Conservation (phyloP, 2,113 vertebrate genomes). For the Xenopus tropicalis region UCB_Xtro_10.0 CM004444.2:28949501-28950000, state of each 20-base stretch:
- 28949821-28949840: conserved; percentile 42
- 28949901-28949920: conserved; percentile 64
- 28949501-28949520: conserved; percentile 73
- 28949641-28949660: conserved; percentile 76
- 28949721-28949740: conserved; percentile 47
- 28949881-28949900: conserved; percentile 60
- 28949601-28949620: conserved; percentile 48
- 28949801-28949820: conserved; percentile 61
- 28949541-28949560: conserved; percentile 64
- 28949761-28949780: conserved; percentile 5
- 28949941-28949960: conserved; percentile 69
- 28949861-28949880: conserved; percentile 74
- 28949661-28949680: conserved; percentile 62
- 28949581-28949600: conserved; percentile 63
- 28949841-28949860: conserved; percentile 57
- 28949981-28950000: conserved; percentile 24
- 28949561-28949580: conserved; percentile 66
- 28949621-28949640: conserved; percentile 50
- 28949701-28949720: conserved; percentile 55
- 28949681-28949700: conserved; percentile 73
- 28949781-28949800: conserved; percentile 73
- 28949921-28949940: conserved; percentile 72
- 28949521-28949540: conserved; percentile 62
- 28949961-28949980: conserved; percentile 31
- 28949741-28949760: conserved; percentile 28